Base-by-base conservation (phyloP, 2,797 vertebrate species). In the Babyrousa celebensis region DNA sequence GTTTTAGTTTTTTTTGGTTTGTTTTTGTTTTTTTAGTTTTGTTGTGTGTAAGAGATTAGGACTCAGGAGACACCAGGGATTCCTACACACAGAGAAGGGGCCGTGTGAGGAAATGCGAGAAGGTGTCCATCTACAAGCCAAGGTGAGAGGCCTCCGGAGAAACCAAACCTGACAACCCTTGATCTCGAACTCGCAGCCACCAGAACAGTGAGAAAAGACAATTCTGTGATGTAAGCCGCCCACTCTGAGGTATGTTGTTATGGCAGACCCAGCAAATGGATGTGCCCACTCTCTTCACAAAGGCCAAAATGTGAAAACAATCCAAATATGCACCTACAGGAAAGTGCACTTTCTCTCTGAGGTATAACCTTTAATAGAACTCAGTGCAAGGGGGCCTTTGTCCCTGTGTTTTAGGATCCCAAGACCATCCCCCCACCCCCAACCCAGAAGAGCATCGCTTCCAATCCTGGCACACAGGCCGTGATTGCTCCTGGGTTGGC, bases 281-380 rank as follows among this genome's bases (percentile, higher is more conserved):
- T 72, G 36, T 2, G 52, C 12, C 70, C 15, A 72, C 5, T 20
- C 7, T 67, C 23, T 75, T 58, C 10, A 84, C 2, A 32, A 48
- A 68, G 32, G 21, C 11, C 70, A 60, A 80, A 86, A 56, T 56
- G 15, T 15, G 23, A 70, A 68, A 90, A 54, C 52, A 71, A 77
- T 40, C 5, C 43, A 94, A 58, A 75, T n/a, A 48, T 29, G 20
- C 18, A 62, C n/a, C 14, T 48, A 62, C 4, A 72, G 32, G 48
- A 95, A 82, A 85, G 36, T 60, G 75, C 21, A 71, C 11, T 36
- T 84, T 82, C 56, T 75, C n/a, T 75, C 48, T 67, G 75, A 83
- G 54, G 43, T 6, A n/a, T 1, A 83, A 25, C 8, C 52, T 32
- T 82, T 29, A 85, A 27, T 29, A 10, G 7, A 62, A 36, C 10